Base-by-base conservation (phyloP, 2,888 invertebrate species). In the Chalcis sispes region DNA sequence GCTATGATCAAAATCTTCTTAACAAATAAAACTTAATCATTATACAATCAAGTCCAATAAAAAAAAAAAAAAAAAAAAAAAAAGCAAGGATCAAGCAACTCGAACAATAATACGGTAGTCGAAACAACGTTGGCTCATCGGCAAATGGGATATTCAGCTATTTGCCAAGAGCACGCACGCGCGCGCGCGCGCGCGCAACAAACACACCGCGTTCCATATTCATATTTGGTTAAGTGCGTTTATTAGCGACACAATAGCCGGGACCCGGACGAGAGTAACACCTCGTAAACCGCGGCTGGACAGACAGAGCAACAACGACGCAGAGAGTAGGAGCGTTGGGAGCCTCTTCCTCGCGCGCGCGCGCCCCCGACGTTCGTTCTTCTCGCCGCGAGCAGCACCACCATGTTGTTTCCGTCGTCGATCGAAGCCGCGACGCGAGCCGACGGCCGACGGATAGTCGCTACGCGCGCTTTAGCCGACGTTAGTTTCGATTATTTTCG, bases 161-260 rank as follows among this genome's bases (percentile, higher is more conserved):
- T 80, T 80, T 79, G 79, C 73, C 75, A 67, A 18, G 18, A 18
- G 42, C 54, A 58, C 18, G 20, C 56, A 29, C n/a, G 0, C 32
- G 10, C 23, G 46, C 42, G 15, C 15, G 5, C 1, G 18, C 32
- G 13, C 27, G 10, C 32, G 25, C 23, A 25, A 58, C 42, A 42
- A 52, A 54, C 42, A 58, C 75, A 72, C 78, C 69, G 74, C 79
- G 82, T 81, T 83, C 80, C 83, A 83, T 84, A 85, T 86, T 86
- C 85, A 85, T 85, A 84, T 84, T 85, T 79, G 80, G 79, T 81
- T 85, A 85, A 86, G 83, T 83, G 84, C 82, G 83, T 86, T 87
- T 86, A 86, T 87, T 85, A 86, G 83, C 81, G 80, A 83, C 81
- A 84, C 84, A 84, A 85, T 84, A 81, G 82, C 81, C 77, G 78